Evolutionary conservation across 2,797 vertebrate genomes (phyloP).

Genomic region (Numenius phaeopus): DNA sequence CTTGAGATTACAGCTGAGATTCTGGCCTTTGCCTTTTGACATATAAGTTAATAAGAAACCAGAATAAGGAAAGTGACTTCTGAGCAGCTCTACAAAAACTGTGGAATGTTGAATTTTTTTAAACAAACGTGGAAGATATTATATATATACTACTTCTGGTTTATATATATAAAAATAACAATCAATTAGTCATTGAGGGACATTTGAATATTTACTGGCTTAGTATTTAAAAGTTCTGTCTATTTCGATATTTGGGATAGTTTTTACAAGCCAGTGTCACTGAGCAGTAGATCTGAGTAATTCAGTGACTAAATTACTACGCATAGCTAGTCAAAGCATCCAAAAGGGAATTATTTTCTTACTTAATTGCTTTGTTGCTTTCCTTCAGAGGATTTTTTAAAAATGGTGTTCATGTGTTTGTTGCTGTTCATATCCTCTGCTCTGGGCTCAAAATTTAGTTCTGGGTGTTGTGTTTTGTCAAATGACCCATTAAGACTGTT

Average conservation of each 20-base stretch:
- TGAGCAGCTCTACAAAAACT: not conserved
- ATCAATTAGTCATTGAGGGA: not conserved
- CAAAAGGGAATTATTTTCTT: not conserved
- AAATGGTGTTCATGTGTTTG: not conserved
- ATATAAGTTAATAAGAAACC: not conserved
- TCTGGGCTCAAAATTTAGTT: not conserved
- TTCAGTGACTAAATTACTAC: not conserved
- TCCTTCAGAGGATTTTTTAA: not conserved
- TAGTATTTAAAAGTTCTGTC: not conserved
- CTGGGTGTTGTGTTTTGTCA: not conserved
- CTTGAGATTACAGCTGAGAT: not conserved
- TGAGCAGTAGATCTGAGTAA: not conserved
- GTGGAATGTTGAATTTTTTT: not conserved
- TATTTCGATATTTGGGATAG: not conserved
- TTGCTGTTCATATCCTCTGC: not conserved
- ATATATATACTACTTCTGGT: not conserved
- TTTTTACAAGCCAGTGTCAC: not conserved
- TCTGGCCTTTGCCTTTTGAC: not conserved
- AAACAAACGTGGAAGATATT: not conserved
- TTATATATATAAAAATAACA: not conserved
- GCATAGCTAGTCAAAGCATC: not conserved
- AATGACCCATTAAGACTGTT: not conserved
- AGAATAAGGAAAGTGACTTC: not conserved
- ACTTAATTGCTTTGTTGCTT: not conserved
- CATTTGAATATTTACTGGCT: not conserved